Percentiles rank a stretch among this genome's conserved stretches.
These are phyloP conservation scores for Pristionchus fissidentatus DNA, from an alignment of 2,888 invertebrate genomes.

Conservation along the genomic window DNA sequence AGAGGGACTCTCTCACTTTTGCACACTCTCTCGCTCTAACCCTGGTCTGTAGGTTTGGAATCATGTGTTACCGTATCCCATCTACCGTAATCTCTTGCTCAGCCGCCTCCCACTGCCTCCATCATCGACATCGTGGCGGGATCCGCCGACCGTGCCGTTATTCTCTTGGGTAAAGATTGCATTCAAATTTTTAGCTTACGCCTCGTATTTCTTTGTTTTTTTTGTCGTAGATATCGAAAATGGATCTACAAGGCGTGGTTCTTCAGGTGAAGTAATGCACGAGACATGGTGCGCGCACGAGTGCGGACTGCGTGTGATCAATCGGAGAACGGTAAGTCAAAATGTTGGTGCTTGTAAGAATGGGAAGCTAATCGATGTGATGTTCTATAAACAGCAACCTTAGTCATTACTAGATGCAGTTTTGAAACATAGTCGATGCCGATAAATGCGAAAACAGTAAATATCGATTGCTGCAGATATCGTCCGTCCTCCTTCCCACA, in stretches of 20 bases:
- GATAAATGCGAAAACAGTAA: background rate
- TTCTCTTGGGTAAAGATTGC: background rate
- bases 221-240: no score
- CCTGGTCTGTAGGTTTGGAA: no score
- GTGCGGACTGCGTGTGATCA: constrained; percentile 21
- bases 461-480: background rate
- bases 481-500: constrained; percentile 41
- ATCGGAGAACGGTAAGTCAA: background rate
- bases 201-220: no score
- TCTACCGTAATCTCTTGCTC: background rate
- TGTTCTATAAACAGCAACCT: no score
- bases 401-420: no score
- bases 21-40: no score
- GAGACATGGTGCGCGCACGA: constrained; percentile 48
- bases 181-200: background rate
- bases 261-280: constrained; percentile 13
- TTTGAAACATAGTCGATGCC: background rate
- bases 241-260: no score
- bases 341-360: background rate
- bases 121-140: constrained; percentile 33
- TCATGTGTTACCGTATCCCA: no score
- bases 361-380: no score
- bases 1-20: no score
- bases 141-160: background rate
- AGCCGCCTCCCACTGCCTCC: constrained; percentile 26